Conservation (phyloP, 2,888 invertebrate species). For the Conomelus anceps region DNA sequence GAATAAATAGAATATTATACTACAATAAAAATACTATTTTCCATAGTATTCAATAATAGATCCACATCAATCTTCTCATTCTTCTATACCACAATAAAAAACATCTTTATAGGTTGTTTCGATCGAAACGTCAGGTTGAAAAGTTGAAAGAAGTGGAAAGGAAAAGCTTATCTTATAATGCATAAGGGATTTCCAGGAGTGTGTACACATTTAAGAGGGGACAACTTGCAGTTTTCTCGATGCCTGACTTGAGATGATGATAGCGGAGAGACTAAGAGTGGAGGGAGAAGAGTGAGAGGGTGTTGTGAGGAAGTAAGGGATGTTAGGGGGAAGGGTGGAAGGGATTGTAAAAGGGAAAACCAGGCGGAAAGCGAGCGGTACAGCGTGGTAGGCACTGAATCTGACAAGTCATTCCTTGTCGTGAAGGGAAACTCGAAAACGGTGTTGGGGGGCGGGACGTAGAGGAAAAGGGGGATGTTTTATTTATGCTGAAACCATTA, state of each 20-base stretch:
- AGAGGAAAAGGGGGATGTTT: not conserved
- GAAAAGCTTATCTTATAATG: not conserved
- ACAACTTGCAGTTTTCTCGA: not conserved
- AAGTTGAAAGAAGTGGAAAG: not conserved
- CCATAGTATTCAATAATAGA: not conserved
- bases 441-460: not conserved
- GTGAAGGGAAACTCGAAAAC: not conserved
- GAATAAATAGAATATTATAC: no score
- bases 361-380: not conserved
- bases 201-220: not conserved
- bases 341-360: not conserved
- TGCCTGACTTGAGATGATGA: no score
- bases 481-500: conserved; percentile 12
- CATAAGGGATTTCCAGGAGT: not conserved
- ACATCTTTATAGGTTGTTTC: not conserved
- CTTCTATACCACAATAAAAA: not conserved
- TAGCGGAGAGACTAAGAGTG: no score
- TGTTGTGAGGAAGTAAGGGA: no score
- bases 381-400: not conserved
- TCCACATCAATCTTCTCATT: not conserved
- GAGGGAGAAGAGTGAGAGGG: no score
- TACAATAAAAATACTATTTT: not conserved
- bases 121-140: not conserved
- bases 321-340: no score
- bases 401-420: conserved; percentile 12